Evolutionary conservation across 2,113 vertebrate genomes (phyloP), one percentile per base, ranked within the genome.

Genomic region (Larimichthys crocea): DNA sequence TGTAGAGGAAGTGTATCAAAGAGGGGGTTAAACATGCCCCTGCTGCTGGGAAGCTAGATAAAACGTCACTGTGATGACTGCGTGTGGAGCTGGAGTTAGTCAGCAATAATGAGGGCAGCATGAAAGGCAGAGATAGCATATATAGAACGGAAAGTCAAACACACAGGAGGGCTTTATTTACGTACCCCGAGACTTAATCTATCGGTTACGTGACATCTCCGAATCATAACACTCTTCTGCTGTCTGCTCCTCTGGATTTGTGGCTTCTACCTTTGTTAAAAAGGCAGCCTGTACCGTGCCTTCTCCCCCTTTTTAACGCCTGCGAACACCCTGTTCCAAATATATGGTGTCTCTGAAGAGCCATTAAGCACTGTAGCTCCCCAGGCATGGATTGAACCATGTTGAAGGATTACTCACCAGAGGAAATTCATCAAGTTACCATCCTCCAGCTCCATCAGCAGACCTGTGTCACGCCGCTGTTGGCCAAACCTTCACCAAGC

Each of bases 391-490:
- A 79, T 72, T 80, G 81, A 92, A 50, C 77, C 64, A 8, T 8
- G 59, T 12, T 87, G 85, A 88, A 55, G 76, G 79, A 91, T 91
- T 80, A 68, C 80, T 83, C 89, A 19, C 59, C 10, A 15, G 35
- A 55, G 61, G 83, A 91, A 75, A 87, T 87, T 55, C 69, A 73
- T 93, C 89, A 88, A 42, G 56, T 52, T 22, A 46, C 65, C 16
- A 12, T 50, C 63, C 77, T 67, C 56, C 52, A 63, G 44, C 78
- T 79, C 24, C 11, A 72, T 61, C 29, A 16, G 63, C 78, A 63
- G 20, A 71, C 74, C 62, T 60, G 53, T 74, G 73, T 48, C 9
- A 59, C 65, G 48, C 72, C 65, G 48, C 72, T 65, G 79, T 24
- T 19, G 56, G 52, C 56, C 24, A 63, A 84, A 79, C 26, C 63